These are phyloP conservation scores for Phataginus tetradactyla DNA, from an alignment of 2,797 vertebrate species.

Conservation along the genomic window DNA sequence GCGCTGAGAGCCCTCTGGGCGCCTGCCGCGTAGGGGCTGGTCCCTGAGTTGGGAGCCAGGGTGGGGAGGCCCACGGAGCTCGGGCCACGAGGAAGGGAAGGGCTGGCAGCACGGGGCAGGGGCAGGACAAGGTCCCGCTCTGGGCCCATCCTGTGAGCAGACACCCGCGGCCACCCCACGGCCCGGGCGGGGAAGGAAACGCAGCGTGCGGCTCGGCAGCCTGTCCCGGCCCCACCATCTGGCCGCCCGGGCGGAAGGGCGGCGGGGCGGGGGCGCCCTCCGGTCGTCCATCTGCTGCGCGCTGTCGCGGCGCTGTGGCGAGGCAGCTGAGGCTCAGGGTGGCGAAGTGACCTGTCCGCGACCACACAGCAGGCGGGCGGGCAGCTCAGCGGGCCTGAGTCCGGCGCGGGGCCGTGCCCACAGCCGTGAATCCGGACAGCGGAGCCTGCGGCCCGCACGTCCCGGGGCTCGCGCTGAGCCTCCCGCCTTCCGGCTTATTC, in stretches of 20 bases:
- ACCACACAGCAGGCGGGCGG: not conserved
- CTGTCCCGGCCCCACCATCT: slow-evolving; percentile 74
- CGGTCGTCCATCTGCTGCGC: not conserved
- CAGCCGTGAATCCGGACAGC: not conserved
- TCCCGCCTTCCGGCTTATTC: not conserved
- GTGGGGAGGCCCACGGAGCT: not conserved
- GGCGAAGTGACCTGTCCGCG: not conserved
- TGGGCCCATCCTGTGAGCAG: slow-evolving; percentile 37
- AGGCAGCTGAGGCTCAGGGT: not conserved
- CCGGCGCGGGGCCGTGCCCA: not conserved
- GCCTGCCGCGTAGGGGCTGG: not conserved
- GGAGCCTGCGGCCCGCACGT: not conserved
- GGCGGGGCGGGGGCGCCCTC: no score
- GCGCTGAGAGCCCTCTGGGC: not conserved
- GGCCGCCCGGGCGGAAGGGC: slow-evolving; percentile 51
- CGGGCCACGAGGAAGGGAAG: not conserved
- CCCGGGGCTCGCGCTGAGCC: not conserved
- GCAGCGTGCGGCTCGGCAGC: not conserved
- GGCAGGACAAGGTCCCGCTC: slow-evolving; percentile 21
- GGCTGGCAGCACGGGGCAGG: not conserved
- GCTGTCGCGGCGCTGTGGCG: not conserved
- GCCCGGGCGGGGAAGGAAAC: slow-evolving; percentile 79
- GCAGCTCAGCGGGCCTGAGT: not conserved
- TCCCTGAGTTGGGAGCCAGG: not conserved
- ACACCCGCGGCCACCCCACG: slow-evolving; percentile 71